A percentile compares a stretch with the other conserved stretches of the same genome.
These are phyloP conservation scores for Montipora cactus DNA, from an alignment of 64 coral and sea anemone genomes.

Conservation along the genomic window DNA sequence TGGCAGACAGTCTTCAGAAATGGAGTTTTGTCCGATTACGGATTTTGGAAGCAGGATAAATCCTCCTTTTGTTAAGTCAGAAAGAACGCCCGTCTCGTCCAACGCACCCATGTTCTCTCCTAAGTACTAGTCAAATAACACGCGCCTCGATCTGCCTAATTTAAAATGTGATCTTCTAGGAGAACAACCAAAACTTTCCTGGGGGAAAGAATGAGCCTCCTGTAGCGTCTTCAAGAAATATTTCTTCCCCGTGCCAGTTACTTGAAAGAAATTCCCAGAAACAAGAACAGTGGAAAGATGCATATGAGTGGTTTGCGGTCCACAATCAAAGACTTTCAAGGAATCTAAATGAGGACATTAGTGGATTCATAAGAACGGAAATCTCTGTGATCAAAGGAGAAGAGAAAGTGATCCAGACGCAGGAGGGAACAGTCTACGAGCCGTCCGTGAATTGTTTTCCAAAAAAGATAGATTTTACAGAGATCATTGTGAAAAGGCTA, in stretches of 20 bases:
- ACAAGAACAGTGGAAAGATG: neutral
- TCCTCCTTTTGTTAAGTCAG: neutral
- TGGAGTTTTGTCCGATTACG: neutral
- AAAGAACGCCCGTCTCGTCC: neutral
- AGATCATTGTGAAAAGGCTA: neutral
- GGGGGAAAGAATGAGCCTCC: neutral
- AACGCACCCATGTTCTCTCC: neutral
- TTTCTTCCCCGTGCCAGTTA: neutral
- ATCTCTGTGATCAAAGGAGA: neutral
- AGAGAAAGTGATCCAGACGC: neutral
- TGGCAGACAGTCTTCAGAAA: neutral
- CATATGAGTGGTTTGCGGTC: neutral
- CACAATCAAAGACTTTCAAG: neutral
- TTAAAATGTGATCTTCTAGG: too few relatives aligned
- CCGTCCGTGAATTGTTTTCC: neutral
- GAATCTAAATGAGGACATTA: neutral
- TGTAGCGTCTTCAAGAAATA: neutral
- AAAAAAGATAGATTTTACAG: neutral
- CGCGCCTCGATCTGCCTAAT: too few relatives aligned
- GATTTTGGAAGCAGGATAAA: neutral
- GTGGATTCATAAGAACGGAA: slow-evolving; percentile 3
- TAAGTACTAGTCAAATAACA: too few relatives aligned
- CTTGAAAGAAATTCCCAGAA: neutral
- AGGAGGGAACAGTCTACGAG: neutral
- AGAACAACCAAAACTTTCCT: neutral